Evolutionary conservation across 2,888 invertebrate genomes (phyloP).

Genomic region (Calameuta pallipes): DNA sequence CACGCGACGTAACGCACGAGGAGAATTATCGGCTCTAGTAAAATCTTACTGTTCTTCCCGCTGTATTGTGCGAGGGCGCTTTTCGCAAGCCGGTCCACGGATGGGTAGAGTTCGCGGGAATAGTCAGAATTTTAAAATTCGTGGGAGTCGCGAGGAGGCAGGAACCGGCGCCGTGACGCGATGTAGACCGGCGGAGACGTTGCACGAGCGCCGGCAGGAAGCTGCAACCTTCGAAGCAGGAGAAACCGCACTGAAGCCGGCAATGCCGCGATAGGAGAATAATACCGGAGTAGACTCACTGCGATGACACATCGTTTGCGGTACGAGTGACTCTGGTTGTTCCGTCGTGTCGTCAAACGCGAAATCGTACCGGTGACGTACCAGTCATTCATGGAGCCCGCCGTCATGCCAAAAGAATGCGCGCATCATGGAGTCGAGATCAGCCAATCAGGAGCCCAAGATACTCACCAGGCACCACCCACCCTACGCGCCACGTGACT

Average conservation of each 20-base stretch:
- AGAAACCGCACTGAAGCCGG: constrained; percentile 14
- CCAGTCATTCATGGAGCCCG: constrained; percentile 61
- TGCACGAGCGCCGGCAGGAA: constrained; percentile 25
- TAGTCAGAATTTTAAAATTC: constrained; percentile 2
- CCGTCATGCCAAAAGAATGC: constrained; percentile 61
- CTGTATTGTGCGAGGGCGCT: not conserved
- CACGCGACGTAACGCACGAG: not conserved
- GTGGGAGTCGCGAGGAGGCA: constrained; percentile 12
- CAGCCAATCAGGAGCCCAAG: constrained; percentile 28
- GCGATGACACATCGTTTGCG: constrained; percentile 55
- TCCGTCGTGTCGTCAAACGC: constrained; percentile 42
- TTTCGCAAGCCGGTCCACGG: not conserved
- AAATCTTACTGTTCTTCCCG: not conserved
- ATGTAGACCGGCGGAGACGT: constrained; percentile 24
- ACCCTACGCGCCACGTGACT: constrained; percentile 57
- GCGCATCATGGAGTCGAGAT: constrained; percentile 23
- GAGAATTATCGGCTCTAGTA: not conserved
- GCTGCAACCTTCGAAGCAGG: constrained; percentile 17
- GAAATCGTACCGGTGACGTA: constrained; percentile 56
- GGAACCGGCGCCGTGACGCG: constrained; percentile 9
- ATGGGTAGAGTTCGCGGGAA: not conserved
- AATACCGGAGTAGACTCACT: constrained; percentile 19
- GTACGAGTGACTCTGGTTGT: constrained; percentile 18
- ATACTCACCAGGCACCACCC: constrained; percentile 34
- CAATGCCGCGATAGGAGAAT: constrained; percentile 19